Evolutionary conservation across 2,797 vertebrate genomes (phyloP).

Genomic region (Gymnoscopelus braueri): DNA sequence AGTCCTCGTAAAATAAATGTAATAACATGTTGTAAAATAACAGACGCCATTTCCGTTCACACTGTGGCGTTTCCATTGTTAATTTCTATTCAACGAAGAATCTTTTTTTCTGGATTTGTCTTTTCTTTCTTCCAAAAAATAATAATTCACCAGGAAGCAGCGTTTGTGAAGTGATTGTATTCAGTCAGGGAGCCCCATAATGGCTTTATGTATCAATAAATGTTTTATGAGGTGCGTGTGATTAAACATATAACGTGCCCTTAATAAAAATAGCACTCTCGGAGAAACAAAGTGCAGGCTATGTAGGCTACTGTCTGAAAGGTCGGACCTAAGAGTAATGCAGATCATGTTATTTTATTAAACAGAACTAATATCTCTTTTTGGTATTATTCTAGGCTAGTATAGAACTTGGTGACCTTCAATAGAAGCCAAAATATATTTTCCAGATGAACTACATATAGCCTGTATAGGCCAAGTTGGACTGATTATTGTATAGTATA

Average conservation of each 20-base stretch:
- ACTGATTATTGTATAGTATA: neutral
- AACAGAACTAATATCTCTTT: neutral
- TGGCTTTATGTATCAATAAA: slow-evolving; percentile 98
- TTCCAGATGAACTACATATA: neutral
- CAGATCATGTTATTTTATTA: neutral
- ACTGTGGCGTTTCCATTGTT: slow-evolving; percentile 68
- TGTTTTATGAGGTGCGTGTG: slow-evolving; percentile 98
- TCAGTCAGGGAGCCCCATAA: slow-evolving; percentile 91
- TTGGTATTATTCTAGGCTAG: neutral
- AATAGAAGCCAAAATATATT: neutral
- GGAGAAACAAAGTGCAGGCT: slow-evolving; percentile 54
- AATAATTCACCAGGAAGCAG: slow-evolving; percentile 45
- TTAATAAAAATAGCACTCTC: slow-evolving; percentile 89
- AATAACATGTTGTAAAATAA: slow-evolving; percentile 84
- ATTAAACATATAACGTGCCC: slow-evolving; percentile 94
- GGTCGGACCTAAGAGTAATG: slow-evolving; percentile 1
- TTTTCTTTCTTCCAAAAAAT: slow-evolving; percentile 49
- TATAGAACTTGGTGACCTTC: slow-evolving; percentile 3
- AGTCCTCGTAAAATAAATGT: slow-evolving; percentile 86
- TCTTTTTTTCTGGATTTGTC: slow-evolving; percentile 55
- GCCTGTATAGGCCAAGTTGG: neutral
- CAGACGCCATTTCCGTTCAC: slow-evolving; percentile 74
- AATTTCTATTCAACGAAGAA: slow-evolving; percentile 63
- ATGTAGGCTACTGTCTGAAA: slow-evolving; percentile 51
- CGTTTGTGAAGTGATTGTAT: slow-evolving; percentile 80